phyloP scores from a whole-genome alignment of 53 echinoderm and acorn worm genomes.

The Temnopleurus reevesii region DNA sequence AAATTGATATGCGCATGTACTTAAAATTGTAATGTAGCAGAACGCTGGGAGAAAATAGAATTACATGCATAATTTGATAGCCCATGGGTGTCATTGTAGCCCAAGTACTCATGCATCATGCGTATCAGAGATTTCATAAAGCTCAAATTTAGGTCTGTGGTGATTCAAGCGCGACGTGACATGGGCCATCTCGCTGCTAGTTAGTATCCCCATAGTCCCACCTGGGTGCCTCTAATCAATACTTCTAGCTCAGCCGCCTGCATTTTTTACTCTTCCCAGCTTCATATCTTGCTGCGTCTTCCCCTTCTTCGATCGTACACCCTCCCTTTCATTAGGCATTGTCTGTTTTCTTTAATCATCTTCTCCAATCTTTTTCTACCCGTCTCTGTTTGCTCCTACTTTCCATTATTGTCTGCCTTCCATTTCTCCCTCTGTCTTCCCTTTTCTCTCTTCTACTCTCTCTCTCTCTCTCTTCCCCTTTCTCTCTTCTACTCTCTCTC shows the following conservation, averaged over 20 bases:
- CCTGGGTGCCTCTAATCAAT: constrained; percentile 21
- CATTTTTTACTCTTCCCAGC: not conserved
- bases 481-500: too few relatives aligned
- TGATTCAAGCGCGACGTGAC: not conserved
- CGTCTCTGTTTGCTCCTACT: too few relatives aligned
- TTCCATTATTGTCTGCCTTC: too few relatives aligned
- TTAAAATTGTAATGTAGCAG: not conserved
- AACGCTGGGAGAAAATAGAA: not conserved
- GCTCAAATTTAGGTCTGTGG: not conserved
- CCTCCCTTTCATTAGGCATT: too few relatives aligned
- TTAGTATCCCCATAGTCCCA: not conserved
- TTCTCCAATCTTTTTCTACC: too few relatives aligned
- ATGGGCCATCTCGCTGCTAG: not conserved
- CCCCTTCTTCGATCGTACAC: not conserved
- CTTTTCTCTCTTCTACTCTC: not conserved
- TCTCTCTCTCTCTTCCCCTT: not conserved
- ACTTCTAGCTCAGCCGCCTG: not conserved
- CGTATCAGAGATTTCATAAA: not conserved
- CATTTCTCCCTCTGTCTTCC: not conserved
- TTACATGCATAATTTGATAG: not conserved
- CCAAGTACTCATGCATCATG: not conserved
- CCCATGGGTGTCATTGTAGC: not conserved
- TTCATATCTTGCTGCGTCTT: not conserved
- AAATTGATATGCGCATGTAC: too few relatives aligned
- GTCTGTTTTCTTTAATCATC: too few relatives aligned